phyloP scores from a whole-genome alignment of 2,888 invertebrate species.

The Apamea crenata region DNA sequence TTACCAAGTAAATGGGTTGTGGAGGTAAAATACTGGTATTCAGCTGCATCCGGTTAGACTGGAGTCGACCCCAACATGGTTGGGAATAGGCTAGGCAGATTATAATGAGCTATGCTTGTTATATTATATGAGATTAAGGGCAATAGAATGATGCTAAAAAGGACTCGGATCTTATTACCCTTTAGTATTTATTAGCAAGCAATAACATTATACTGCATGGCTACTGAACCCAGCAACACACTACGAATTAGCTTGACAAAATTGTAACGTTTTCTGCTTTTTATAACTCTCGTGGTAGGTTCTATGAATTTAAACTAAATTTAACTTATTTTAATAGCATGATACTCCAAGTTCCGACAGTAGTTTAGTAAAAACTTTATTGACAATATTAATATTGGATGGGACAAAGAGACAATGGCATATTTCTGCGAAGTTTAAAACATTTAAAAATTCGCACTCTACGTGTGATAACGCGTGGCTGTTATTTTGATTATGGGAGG shows the following conservation, averaged over 20 bases:
- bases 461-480: background rate
- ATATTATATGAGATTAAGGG: background rate
- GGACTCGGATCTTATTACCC: too few relatives aligned
- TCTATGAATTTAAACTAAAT: conserved; percentile 65
- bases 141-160: background rate
- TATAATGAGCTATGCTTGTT: too few relatives aligned
- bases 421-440: conserved; percentile 9
- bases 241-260: conserved; percentile 11
- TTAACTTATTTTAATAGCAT: conserved; percentile 50
- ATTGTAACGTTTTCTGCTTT: conserved; percentile 55
- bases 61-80: too few relatives aligned
- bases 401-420: conserved; percentile 26
- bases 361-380: conserved; percentile 11
- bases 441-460: conserved; percentile 10
- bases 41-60: too few relatives aligned
- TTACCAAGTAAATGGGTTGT: too few relatives aligned
- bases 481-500: background rate
- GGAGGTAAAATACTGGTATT: too few relatives aligned
- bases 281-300: conserved; percentile 52
- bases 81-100: too few relatives aligned
- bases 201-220: background rate
- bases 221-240: conserved; percentile 23
- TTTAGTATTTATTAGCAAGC: background rate
- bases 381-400: background rate
- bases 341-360: background rate